Conservation (phyloP, 2,797 vertebrate genomes). For the Neosilurus mollespiculum region DNA sequence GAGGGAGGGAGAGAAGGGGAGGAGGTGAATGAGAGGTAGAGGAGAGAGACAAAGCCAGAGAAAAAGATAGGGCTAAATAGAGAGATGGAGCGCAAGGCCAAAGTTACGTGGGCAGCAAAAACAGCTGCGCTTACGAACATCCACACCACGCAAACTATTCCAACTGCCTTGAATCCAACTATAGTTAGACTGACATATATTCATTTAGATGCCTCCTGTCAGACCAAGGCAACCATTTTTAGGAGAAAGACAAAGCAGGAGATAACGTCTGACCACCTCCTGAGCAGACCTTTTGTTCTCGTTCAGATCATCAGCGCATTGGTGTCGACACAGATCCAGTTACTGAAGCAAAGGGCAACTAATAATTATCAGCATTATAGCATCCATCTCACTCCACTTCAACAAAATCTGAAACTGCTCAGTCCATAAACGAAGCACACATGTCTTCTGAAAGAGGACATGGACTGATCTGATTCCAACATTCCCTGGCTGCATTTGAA, state of each 20-base stretch:
- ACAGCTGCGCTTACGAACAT: slow-evolving; percentile 90
- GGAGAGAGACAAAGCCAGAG: slow-evolving; percentile 38
- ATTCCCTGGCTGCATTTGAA: slow-evolving; percentile 21
- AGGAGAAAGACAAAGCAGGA: slow-evolving; percentile 71
- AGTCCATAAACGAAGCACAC: slow-evolving; percentile 39
- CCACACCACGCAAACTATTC: slow-evolving; percentile 89
- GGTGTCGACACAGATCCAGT: slow-evolving; percentile 58
- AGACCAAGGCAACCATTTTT: slow-evolving; percentile 66
- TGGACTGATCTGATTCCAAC: slow-evolving; percentile 30
- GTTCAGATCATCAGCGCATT: slow-evolving; percentile 54
- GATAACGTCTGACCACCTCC: slow-evolving; percentile 61
- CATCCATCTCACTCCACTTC: slow-evolving; percentile 54
- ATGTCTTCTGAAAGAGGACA: neutral
- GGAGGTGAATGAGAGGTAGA: slow-evolving; percentile 41
- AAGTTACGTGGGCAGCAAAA: slow-evolving; percentile 76
- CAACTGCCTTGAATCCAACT: slow-evolving; percentile 79
- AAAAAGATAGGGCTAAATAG: slow-evolving; percentile 41
- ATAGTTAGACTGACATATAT: slow-evolving; percentile 85
- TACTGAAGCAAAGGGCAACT: slow-evolving; percentile 58
- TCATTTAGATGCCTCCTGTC: slow-evolving; percentile 35
- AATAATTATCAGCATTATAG: slow-evolving; percentile 55
- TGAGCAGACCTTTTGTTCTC: slow-evolving; percentile 60
- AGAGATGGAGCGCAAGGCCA: slow-evolving; percentile 61
- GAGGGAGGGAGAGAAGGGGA: slow-evolving; percentile 24
- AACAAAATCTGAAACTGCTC: slow-evolving; percentile 61